Base-by-base conservation (phyloP, 92 coral and sea anemone genomes). In the Zoanthus gigantus region DNA sequence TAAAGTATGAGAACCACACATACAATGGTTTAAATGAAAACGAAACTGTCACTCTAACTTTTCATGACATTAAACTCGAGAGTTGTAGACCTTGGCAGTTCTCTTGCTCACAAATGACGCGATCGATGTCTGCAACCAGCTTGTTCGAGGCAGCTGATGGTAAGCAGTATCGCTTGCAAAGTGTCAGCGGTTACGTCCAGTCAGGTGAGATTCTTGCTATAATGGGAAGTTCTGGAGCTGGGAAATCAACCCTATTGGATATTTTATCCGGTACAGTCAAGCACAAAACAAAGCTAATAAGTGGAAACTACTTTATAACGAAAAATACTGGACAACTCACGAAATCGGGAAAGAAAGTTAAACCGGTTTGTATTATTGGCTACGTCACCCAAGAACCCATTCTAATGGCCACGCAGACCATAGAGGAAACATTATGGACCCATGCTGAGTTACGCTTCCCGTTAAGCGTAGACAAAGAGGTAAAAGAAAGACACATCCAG, bases 301-400 rank as follows among this genome's bases (percentile, higher is more conserved):
- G 85, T 45, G 85, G 85, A 15, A 53, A 67, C 28, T 50, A 57
- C 46, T 66, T 66, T 44, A 81, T 81, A 29, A 81, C 85, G 46
- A 81, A 81, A 47, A 54, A 14, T 6, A 29, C 75, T 0, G 42
- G 29, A 29, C 58, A 81, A 47, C 71, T 29, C 45, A 44, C 61
- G 45, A 65, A 47, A 18, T 66, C 76, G 12, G 74, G 74, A 29
- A 81, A 46, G 63, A 53, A 57, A 13, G 16, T 69, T 69, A 77
- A 77, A n/a, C 82, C 82, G 9, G 52, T 45, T 1, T 81, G 85
- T 42, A 58, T 81, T 14, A 66, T 81, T 29, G 85, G 85, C 30
- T 81, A 81, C 85, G 85, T 81, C 85, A 81, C 85, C 34, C 85
- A 81, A 30, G 85, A 81, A 66, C 60, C 85, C 15, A 47, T 81